Conservation (phyloP, 2,797 vertebrate species). For the Arrhamphus sclerolepis region DNA sequence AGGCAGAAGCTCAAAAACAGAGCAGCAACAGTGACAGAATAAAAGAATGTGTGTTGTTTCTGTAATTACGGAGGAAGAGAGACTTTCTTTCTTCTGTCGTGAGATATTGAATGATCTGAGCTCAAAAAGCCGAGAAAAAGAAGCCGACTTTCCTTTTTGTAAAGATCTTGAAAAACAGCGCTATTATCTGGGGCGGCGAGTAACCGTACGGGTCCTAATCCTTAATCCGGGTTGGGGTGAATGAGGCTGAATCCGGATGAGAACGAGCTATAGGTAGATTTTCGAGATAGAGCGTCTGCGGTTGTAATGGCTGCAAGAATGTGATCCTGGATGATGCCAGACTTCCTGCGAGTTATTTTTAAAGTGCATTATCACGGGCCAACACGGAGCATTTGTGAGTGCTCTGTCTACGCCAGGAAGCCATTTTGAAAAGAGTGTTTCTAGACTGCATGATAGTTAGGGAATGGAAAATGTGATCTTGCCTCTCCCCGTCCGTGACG, state of each 20-base stretch:
- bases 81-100: slow-evolving; percentile 38
- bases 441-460: too few relatives aligned
- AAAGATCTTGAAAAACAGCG: slow-evolving; percentile 57
- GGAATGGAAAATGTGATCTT: too few relatives aligned
- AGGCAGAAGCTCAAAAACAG: slow-evolving; percentile 28
- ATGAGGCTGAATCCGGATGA: slow-evolving; percentile 37
- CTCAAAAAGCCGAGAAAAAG: slow-evolving; percentile 52
- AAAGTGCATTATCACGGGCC: slow-evolving; percentile 19
- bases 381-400: slow-evolving; percentile 11
- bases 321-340: slow-evolving; percentile 16
- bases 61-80: slow-evolving; percentile 66
- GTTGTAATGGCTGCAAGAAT: slow-evolving; percentile 27
- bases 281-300: slow-evolving; percentile 28
- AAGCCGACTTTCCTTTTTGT: slow-evolving; percentile 49
- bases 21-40: slow-evolving; percentile 48
- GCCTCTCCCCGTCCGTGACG: too few relatives aligned
- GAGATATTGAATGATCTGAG: slow-evolving; percentile 45
- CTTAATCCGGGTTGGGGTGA: slow-evolving; percentile 35
- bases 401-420: slow-evolving; percentile 1
- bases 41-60: slow-evolving; percentile 59
- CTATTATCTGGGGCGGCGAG: slow-evolving; percentile 52
- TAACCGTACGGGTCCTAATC: slow-evolving; percentile 45
- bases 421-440: slow-evolving; percentile 23
- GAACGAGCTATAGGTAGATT: slow-evolving; percentile 47
- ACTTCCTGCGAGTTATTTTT: slow-evolving; percentile 42